Evolutionary conservation across 2,888 invertebrate genomes (phyloP).

Genomic region (Apodemia hepburni): DNA sequence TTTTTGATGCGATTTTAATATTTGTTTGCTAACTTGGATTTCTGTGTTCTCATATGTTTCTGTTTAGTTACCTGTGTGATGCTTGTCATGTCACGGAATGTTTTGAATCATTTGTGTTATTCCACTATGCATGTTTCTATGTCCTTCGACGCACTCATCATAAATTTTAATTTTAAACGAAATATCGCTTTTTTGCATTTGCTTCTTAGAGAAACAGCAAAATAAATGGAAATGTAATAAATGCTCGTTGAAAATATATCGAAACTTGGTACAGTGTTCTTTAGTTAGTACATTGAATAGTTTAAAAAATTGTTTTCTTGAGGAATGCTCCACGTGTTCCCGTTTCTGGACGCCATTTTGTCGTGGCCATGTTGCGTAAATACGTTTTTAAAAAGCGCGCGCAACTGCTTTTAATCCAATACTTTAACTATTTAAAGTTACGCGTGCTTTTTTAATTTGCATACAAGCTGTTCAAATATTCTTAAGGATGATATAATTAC

Average conservation of each 20-base stretch:
- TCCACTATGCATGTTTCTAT: slow-evolving; percentile 54
- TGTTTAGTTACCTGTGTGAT: slow-evolving; percentile 6
- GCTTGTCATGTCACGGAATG: slow-evolving; percentile 27
- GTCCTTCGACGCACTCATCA: slow-evolving; percentile 76
- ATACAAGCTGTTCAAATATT: slow-evolving; percentile 26
- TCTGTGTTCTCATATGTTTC: background rate
- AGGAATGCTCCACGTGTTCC: slow-evolving; percentile 69
- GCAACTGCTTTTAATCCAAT: slow-evolving; percentile 19
- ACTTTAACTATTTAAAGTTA: slow-evolving; percentile 21
- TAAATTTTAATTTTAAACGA: slow-evolving; percentile 52
- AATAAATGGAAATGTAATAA: slow-evolving; percentile 48
- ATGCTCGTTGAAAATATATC: slow-evolving; percentile 33
- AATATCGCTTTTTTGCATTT: slow-evolving; percentile 53
- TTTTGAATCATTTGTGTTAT: slow-evolving; percentile 18
- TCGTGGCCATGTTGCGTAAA: slow-evolving; percentile 42
- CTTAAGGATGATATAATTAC: background rate
- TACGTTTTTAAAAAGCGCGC: slow-evolving; percentile 28
- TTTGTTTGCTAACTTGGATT: slow-evolving; percentile 6
- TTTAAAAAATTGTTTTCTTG: slow-evolving; percentile 50
- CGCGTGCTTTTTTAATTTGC: slow-evolving; percentile 23
- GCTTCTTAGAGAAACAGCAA: slow-evolving; percentile 63
- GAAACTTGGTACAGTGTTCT: slow-evolving; percentile 45
- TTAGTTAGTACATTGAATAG: slow-evolving; percentile 42
- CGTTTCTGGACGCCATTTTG: slow-evolving; percentile 43
- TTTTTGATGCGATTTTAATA: slow-evolving; percentile 8